Evolutionary conservation across 2,888 invertebrate genomes (phyloP), one percentile per base, ranked within the genome.

Genomic region (Drosophila neonasuta): DNA sequence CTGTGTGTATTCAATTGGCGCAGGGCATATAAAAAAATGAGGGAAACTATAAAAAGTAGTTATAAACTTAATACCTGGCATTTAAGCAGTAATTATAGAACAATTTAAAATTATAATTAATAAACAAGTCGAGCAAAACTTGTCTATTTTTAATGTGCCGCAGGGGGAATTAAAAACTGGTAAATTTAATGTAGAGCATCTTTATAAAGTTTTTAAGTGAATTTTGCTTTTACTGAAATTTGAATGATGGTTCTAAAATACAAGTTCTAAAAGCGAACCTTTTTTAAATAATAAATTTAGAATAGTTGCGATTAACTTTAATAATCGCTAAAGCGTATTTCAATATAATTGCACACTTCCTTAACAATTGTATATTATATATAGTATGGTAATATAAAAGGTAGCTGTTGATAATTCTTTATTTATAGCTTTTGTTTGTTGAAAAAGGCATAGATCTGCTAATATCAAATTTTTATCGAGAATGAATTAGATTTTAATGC

Each of bases 11-110:
- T 36, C 6, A n/a, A 36, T 36, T 36, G 1, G 39, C 3, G 8
- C 15, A 41, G 39, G 39, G 39, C 15, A 15, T 41, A 7, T 1
- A 13, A 15, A 8, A 15, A 41, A 41, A 15, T 8, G 9, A 32
- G 30, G 1, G 17, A 15, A 20, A 42, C 17, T 8, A 9, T 32
- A n/a, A 41, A 24, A 41, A 17, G 29, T 30, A 15, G 7, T 41
- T 41, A 41, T n/a, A 15, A 30, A 11, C 17, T 41, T 30, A 52
- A 13, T 52, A 42, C 7, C 30, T 29, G n/a, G 10, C 29, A 52
- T 30, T 52, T 17, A 52, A 52, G 29, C 7, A 6, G 29, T 52
- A 39, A 52, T 41, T 41, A 42, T 3, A 29, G 24, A 13, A 39
- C 36, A 39, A 39, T 39, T 39, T 34, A 20, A 8, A 49, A 20